Evolutionary conservation across 2,797 vertebrate species (phyloP), one percentile per base, ranked within the genome.

Genomic region (Sebastes oblongus): DNA sequence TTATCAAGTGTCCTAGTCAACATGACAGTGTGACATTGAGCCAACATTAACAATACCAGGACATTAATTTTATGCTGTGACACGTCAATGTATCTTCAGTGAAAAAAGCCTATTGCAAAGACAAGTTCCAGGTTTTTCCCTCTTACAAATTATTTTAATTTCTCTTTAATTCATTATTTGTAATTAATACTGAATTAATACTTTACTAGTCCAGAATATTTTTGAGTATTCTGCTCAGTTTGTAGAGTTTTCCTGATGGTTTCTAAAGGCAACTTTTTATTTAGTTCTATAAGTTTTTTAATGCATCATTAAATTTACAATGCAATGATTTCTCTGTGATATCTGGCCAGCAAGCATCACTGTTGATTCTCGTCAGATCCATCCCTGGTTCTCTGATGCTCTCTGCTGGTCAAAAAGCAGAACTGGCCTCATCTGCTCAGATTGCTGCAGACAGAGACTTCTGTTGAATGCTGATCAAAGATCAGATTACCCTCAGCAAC

Each of bases 341-440:
- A 62, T 69, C 20, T 24, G 13, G 58, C 80, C 72, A 85, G 29
- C 52, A 22, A 67, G 74, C 65, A 72, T 20, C 46, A 11, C 67
- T 50, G 69, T 66, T 14, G 54, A n/a, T 9, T 56, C 34, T 54
- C 46, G 30, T 10, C 22, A n/a, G 25, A 67, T n/a, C 58, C 34
- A 75, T 89, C 56, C 66, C 83, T 87, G 87, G 89, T 66, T 92
- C 83, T 90, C 73, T 89, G 54, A 65, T 82, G 91, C 94, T 66
- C 93, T 87, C 95, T 93, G 84, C 88, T 94, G 95, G 94, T 73
- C 54, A 65, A 61, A 72, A 36, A 42, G 65, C 22, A 77, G 66
- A 81, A 89, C 65, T 69, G 69, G 34, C 32, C 20, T 50, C n/a
- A 27, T 25, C 16, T 4, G 0, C 29, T 66, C 54, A 32, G 16